These are phyloP conservation scores for Pachliopta kotzebuea DNA, from an alignment of 2,888 invertebrate species.

Conservation along the genomic window DNA sequence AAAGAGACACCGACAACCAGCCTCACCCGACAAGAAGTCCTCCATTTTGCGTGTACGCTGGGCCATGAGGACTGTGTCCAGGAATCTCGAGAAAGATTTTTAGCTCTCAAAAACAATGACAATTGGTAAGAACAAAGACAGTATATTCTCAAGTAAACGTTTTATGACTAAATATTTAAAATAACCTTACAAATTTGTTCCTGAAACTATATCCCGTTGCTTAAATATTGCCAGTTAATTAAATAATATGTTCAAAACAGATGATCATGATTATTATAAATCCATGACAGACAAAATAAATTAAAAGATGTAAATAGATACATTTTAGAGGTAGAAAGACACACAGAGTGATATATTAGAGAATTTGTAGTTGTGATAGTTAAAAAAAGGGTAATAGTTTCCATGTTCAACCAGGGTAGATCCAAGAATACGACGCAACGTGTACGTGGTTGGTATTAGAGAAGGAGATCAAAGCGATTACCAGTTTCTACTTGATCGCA, in stretches of 20 bases:
- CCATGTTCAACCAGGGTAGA: conserved; percentile 62
- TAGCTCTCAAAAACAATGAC: conserved; percentile 41
- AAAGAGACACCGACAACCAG: conserved; percentile 56
- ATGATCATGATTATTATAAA: too few species aligned
- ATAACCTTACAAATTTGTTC: too few species aligned
- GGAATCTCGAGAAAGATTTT: conserved; percentile 55
- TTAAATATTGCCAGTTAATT: too few species aligned
- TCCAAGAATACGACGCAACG: conserved; percentile 78
- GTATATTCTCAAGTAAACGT: not conserved
- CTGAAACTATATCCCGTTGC: too few species aligned
- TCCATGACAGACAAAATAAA: too few species aligned
- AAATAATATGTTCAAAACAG: too few species aligned
- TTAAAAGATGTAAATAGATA: too few species aligned
- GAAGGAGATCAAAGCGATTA: conserved; percentile 81
- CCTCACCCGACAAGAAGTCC: conserved; percentile 73
- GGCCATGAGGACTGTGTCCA: conserved; percentile 78
- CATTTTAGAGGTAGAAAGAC: too few species aligned
- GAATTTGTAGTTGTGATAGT: not conserved
- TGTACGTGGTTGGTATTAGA: conserved; percentile 83
- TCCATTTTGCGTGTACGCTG: conserved; percentile 84
- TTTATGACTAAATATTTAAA: too few species aligned
- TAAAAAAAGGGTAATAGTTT: not conserved
- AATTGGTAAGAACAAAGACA: conserved; percentile 3
- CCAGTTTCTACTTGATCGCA: conserved; percentile 70
- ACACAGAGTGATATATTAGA: too few species aligned